These are phyloP conservation scores for Brachynemurus nebulosus DNA, from an alignment of 2,888 invertebrate genomes.

Conservation along the genomic window DNA sequence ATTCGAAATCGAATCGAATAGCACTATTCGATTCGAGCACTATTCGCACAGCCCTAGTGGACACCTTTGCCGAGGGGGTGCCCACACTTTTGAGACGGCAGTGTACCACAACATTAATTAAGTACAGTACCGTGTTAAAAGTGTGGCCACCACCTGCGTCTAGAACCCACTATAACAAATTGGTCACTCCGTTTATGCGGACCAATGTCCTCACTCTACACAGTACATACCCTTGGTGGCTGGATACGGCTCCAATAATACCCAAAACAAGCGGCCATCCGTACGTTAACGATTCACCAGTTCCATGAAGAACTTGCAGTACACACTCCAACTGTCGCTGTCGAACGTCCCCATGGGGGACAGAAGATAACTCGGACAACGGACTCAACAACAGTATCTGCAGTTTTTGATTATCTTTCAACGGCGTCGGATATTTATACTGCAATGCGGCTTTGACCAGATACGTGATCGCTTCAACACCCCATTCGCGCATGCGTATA, in stretches of 20 bases:
- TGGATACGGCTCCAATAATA: conserved; percentile 89
- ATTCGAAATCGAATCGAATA: too few relatives aligned
- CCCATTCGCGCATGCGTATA: conserved; percentile 93
- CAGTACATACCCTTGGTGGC: conserved; percentile 65
- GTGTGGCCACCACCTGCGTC: too few relatives aligned
- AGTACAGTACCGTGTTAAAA: too few relatives aligned
- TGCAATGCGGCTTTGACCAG: conserved; percentile 83
- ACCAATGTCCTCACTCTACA: neutral
- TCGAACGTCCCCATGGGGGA: conserved; percentile 85
- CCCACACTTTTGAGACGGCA: too few relatives aligned
- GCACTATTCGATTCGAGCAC: too few relatives aligned
- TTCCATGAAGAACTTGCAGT: conserved; percentile 80
- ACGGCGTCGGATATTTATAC: conserved; percentile 69
- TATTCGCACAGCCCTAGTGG: too few relatives aligned
- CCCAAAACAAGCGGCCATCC: conserved; percentile 93
- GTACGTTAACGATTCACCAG: conserved; percentile 81
- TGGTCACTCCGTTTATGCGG: too few relatives aligned
- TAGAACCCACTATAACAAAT: too few relatives aligned
- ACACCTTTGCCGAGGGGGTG: too few relatives aligned
- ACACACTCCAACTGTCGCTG: conserved; percentile 92
- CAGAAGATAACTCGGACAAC: conserved; percentile 78
- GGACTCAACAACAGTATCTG: conserved; percentile 79
- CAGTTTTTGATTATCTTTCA: conserved; percentile 74
- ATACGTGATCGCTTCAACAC: conserved; percentile 91
- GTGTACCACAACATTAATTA: too few relatives aligned